phyloP scores from a whole-genome alignment of 2,888 invertebrate genomes.

The Phaonia tiefii region DNA sequence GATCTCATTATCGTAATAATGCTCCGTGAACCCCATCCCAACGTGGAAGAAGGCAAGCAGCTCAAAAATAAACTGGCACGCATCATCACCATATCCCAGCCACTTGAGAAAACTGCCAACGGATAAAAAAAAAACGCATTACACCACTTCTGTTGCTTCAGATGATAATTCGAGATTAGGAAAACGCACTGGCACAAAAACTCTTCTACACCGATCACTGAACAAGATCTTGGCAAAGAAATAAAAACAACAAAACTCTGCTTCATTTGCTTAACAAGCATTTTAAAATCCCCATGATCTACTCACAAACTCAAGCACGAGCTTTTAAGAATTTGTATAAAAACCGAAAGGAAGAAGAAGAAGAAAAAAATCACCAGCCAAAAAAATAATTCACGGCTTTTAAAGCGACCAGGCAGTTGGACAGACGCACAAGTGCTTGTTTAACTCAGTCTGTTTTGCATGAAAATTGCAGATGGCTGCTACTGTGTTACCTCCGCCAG shows the following conservation, averaged over 20 bases:
- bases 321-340: conserved; percentile 21
- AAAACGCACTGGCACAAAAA: conserved; percentile 58
- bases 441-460: conserved; percentile 75
- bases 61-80: conserved; percentile 14
- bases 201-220: neutral
- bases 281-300: conserved; percentile 42
- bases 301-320: conserved; percentile 40
- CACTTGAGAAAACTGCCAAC: neutral
- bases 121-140: conserved; percentile 58
- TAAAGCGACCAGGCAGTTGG: conserved; percentile 21
- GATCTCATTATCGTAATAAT: conserved; percentile 65
- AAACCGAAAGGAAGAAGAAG: neutral
- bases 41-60: neutral
- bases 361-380: neutral
- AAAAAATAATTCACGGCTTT: conserved; percentile 63
- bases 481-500: conserved; percentile 42
- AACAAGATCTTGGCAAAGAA: neutral
- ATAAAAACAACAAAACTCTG: conserved; percentile 30
- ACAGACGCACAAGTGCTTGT: conserved; percentile 45
- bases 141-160: conserved; percentile 43
- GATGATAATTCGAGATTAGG: conserved; percentile 64
- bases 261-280: conserved; percentile 74
- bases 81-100: conserved; percentile 15
- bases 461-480: conserved; percentile 68
- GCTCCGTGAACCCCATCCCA: neutral